Base-by-base conservation (phyloP, 2,888 invertebrate species). In the Erynnis tages region DNA sequence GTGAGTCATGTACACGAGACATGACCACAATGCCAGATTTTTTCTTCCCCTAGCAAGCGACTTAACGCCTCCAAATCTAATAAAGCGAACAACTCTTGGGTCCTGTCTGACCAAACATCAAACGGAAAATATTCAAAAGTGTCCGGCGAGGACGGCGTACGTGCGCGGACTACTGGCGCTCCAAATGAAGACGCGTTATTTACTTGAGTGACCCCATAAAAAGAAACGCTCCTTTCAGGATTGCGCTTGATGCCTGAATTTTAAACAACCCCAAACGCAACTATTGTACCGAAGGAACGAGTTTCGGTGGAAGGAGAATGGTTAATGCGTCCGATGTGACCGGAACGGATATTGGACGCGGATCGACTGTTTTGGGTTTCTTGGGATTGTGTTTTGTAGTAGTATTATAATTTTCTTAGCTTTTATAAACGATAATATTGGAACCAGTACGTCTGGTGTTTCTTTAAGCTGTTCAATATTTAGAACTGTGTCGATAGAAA, bases 131-230 rank as follows among this genome's bases (percentile, higher is more conserved):
- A 54, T 58, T 56, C 53, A 53, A 34, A 58, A 58, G 54, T 49
- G 41, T 41, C 52, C 43, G 35, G 44, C 16, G 38, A 44, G 47
- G 54, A 30, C 44, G 54, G 13, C 44, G 55, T 47, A 60, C 59
- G 59, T 41, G 50, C 25, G 38, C 37, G 2, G 63, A 54, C 58
- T 61, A 35, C 50, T 35, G 44, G 41, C 44, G 17, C 46, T 34
- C 14, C 23, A 30, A 68, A 68, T 70, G 71, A 76, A 79, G 82
- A 81, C 76, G 74, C 77, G 78, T 75, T 82, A 79, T 82, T 79
- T 80, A 79, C 79, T 73, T 72, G 75, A 76, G 69, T 82, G 82
- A 82, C 83, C 83, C 75, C 69, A 72, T 73, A 76, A 76, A 81
- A 79, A 76, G 76, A 73, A 81, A 73, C 66, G 75, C 67, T 75